Evolutionary conservation across 2,888 invertebrate species (phyloP).

Genomic region (Lamproptera curius): DNA sequence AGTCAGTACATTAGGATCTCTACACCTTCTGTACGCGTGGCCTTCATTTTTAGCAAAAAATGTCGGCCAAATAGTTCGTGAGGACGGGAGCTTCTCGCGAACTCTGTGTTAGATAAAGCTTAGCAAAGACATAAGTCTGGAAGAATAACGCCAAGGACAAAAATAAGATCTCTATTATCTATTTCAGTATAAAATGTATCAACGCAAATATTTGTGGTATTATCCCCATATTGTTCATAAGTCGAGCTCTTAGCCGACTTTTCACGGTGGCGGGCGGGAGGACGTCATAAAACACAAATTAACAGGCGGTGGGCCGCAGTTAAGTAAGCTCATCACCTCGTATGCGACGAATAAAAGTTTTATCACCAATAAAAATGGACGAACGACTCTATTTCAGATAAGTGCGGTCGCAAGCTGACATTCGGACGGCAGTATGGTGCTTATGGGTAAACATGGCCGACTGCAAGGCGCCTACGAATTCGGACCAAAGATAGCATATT

Average conservation of each 20-base stretch:
- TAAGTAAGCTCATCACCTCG: constrained; percentile 61
- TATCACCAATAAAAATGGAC: constrained; percentile 50
- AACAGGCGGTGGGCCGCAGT: constrained; percentile 63
- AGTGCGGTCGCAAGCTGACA: constrained; percentile 10
- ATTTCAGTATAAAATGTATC: too few relatives aligned
- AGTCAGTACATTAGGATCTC: too few relatives aligned
- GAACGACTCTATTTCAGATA: constrained; percentile 51
- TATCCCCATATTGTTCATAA: not conserved
- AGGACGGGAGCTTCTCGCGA: too few relatives aligned
- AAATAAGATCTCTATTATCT: too few relatives aligned
- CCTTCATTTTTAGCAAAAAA: too few relatives aligned
- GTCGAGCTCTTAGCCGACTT: not conserved
- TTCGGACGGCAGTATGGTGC: constrained; percentile 3
- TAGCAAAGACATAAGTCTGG: too few relatives aligned
- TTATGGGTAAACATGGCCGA: not conserved
- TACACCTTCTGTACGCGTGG: too few relatives aligned
- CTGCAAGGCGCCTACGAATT: not conserved
- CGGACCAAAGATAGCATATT: too few relatives aligned
- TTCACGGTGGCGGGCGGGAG: constrained; percentile 37
- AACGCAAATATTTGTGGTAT: too few relatives aligned
- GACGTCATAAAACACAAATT: constrained; percentile 49
- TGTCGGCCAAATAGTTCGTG: too few relatives aligned
- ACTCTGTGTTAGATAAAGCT: too few relatives aligned
- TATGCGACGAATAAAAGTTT: constrained; percentile 40
- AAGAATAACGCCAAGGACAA: too few relatives aligned